Base-by-base conservation (phyloP, 2,888 invertebrate species). In the Phanerotoma sp. region DNA sequence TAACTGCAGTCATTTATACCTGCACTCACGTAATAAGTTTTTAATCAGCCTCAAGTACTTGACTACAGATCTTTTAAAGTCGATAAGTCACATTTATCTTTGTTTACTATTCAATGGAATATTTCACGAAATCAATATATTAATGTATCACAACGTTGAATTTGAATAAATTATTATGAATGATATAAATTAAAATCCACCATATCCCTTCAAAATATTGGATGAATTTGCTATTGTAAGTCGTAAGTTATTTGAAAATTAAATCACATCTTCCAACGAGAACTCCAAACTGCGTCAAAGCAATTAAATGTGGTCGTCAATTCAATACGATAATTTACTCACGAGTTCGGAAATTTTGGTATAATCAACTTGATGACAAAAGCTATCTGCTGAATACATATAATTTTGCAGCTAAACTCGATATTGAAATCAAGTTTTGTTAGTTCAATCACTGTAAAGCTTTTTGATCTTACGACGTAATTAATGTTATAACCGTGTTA, bases 271-370 rank as follows among this genome's bases (percentile, higher is more conserved):
- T 38, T 18, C 18, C 18, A 16, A 38, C 18, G 16, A 38, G 38
- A 38, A 38, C 20, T 20, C 38, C 18, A 38, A 38, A 38, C 15
- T 38, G 38, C 38, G 11, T 38, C 20, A 18, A 45, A 32, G 45
- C 30, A 45, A 45, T 45, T 32, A 32, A 40, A 32, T 18, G 20
- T 30, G 20, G 11, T 30, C 38, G 20, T 16, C 16, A 38, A 18
- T 38, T 16, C 20, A 28, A 45, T 33, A 28, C n/a, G 20, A 32
- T 32, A 15, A 45, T 45, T 32, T 20, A 45, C 45, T 45, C 45
- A 32, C n/a, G n/a, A 28, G 30, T n/a, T 18, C 11, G 4, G 18
- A 32, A 30, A 18, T 32, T 33, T n/a, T 16, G 7, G n/a, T 16
- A 18, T 18, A 45, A 30, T 45, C 45, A 45, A 45, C 21, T 40